phyloP scores from a whole-genome alignment of 2,113 vertebrate genomes.

The Pomatostomus ruficeps region DNA sequence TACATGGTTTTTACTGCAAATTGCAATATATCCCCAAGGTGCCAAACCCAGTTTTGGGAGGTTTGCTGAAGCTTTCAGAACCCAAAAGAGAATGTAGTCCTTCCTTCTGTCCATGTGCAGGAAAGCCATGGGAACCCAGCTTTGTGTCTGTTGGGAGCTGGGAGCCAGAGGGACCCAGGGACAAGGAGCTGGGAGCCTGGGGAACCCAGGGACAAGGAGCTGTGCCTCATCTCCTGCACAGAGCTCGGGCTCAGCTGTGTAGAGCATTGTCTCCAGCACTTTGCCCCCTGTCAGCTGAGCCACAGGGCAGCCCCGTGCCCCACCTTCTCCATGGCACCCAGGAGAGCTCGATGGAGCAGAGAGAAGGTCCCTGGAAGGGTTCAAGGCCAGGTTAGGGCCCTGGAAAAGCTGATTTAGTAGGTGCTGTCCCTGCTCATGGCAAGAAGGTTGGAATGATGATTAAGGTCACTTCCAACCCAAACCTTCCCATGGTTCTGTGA shows the following conservation, averaged over 20 bases:
- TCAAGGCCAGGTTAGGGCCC: neutral
- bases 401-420: neutral
- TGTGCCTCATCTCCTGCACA: fast-evolving
- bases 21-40: neutral
- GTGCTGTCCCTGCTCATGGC: neutral
- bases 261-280: fast-evolving
- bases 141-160: neutral
- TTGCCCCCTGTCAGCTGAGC: neutral
- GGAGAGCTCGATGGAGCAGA: neutral
- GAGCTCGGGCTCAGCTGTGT: neutral
- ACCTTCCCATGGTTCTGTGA: neutral
- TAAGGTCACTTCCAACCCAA: too few relatives aligned
- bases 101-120: neutral
- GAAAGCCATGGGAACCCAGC: neutral
- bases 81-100: neutral
- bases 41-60: neutral
- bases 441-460: neutral
- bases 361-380: neutral
- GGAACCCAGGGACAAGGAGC: too few relatives aligned
- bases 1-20: neutral
- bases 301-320: neutral
- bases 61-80: neutral
- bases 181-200: too few relatives aligned
- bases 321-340: fast-evolving
- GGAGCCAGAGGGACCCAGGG: neutral